phyloP scores from a whole-genome alignment of 1,140 invertebrate species.

The Drosophila fuyamai region DNA sequence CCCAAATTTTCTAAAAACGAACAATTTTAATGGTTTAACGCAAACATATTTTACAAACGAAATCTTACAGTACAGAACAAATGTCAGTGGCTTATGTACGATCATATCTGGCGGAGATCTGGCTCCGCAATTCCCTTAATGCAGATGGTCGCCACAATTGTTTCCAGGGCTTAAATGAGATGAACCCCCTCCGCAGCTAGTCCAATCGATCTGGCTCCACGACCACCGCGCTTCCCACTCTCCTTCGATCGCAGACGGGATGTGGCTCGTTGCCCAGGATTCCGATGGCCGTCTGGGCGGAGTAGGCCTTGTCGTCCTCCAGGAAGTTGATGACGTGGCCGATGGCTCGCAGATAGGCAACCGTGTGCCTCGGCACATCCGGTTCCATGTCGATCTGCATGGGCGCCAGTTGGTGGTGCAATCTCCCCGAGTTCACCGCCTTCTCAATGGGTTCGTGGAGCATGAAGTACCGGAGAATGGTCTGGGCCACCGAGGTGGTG shows the following conservation, averaged over 20 bases:
- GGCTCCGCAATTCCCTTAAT: neutral
- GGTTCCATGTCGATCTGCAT: slow-evolving; percentile 88
- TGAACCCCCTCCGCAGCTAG: neutral
- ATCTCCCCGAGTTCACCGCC: slow-evolving; percentile 91
- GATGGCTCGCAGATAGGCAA: slow-evolving; percentile 59
- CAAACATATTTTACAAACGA: neutral
- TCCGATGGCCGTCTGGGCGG: slow-evolving; percentile 85
- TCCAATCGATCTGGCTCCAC: slow-evolving; percentile 65
- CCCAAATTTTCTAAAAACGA: neutral
- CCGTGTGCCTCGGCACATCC: slow-evolving; percentile 71
- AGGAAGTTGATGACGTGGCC: slow-evolving; percentile 85
- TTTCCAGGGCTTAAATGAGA: neutral
- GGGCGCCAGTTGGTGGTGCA: slow-evolving; percentile 97
- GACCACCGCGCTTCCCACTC: slow-evolving; percentile 85
- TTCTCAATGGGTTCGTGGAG: slow-evolving; percentile 90
- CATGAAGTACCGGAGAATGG: slow-evolving; percentile 90
- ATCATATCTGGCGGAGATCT: neutral
- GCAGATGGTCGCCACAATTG: neutral
- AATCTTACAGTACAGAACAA: slow-evolving; percentile 2
- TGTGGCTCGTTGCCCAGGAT: slow-evolving; percentile 75
- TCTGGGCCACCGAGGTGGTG: slow-evolving; percentile 91
- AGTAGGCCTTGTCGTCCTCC: slow-evolving; percentile 85
- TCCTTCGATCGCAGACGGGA: slow-evolving; percentile 84
- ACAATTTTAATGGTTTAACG: slow-evolving; percentile 2
- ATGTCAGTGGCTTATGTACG: neutral